A percentile compares a stretch with the other conserved stretches of the same genome.
Conservation (phyloP, 2,797 vertebrate genomes). For the Buceros bicornis region DNA sequence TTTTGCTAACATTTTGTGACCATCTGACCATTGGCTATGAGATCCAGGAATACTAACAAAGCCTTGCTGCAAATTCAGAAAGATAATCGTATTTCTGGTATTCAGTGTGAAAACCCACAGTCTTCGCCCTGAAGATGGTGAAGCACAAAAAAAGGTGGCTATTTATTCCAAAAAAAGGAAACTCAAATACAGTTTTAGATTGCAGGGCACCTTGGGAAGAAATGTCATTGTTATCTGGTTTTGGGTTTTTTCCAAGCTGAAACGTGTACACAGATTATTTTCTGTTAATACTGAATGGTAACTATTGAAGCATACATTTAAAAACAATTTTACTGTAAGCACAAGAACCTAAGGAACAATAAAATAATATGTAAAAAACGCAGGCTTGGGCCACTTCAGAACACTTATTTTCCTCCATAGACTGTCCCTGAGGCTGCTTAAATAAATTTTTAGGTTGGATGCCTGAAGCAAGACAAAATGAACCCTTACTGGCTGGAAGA, state of each 20-base stretch:
- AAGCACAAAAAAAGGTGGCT: neutral
- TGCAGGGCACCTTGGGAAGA: neutral
- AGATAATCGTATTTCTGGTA: neutral
- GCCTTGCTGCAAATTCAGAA: neutral
- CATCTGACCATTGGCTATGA: rapidly evolving
- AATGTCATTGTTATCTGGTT: neutral
- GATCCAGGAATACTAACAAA: neutral
- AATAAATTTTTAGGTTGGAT: neutral
- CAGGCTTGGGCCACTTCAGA: neutral
- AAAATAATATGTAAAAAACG: neutral
- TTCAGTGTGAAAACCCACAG: neutral
- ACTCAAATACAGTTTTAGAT: neutral
- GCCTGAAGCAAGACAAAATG: neutral
- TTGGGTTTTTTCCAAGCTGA: neutral
- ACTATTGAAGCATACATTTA: neutral
- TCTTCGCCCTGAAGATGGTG: neutral
- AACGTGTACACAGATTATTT: neutral
- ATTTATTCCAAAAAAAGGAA: neutral
- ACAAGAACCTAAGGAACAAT: neutral
- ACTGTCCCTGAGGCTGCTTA: neutral
- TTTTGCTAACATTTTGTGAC: neutral
- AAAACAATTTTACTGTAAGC: neutral
- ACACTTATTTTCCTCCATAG: neutral
- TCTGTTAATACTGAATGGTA: neutral
- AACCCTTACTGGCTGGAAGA: neutral